Evolutionary conservation across 2,888 invertebrate species (phyloP).

Genomic region (Synanthedon tipuliformis): DNA sequence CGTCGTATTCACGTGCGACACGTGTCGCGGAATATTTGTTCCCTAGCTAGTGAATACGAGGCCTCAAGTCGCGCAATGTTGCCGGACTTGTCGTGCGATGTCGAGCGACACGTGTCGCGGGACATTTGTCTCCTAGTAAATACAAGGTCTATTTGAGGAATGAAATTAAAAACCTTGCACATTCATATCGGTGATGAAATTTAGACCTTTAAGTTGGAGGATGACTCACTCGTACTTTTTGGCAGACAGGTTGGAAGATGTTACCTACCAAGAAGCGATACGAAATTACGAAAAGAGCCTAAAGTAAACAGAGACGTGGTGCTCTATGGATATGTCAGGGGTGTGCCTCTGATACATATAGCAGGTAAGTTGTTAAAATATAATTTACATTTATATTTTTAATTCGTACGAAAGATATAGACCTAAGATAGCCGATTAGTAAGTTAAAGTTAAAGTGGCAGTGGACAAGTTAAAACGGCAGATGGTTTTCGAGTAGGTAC

Average conservation of each 20-base stretch:
- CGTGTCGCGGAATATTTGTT: too few relatives aligned
- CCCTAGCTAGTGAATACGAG: too few relatives aligned
- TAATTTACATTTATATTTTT: too few relatives aligned
- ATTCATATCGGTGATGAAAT: slow-evolving; percentile 98
- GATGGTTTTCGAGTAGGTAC: too few relatives aligned
- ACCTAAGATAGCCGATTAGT: too few relatives aligned
- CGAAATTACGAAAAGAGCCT: slow-evolving; percentile 83
- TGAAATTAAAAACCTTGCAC: slow-evolving; percentile 94
- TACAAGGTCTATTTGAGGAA: slow-evolving; percentile 94
- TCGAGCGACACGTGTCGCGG: too few relatives aligned
- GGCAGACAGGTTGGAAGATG: slow-evolving; percentile 91
- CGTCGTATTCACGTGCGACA: too few relatives aligned
- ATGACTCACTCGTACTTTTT: slow-evolving; percentile 95
- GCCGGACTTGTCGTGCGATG: slow-evolving; percentile 99
- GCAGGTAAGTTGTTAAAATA: slow-evolving; percentile 73
- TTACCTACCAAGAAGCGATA: slow-evolving; percentile 87
- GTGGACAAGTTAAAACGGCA: too few relatives aligned
- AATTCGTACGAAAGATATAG: too few relatives aligned
- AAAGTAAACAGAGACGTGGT: slow-evolving; percentile 91
- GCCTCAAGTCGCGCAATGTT: too few relatives aligned
- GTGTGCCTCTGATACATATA: slow-evolving; percentile 94
- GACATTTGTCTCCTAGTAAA: too few relatives aligned
- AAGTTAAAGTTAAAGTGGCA: too few relatives aligned
- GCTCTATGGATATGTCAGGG: slow-evolving; percentile 95
- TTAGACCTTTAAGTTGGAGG: slow-evolving; percentile 93